Evolutionary conservation across 2,113 vertebrate species (phyloP).

Genomic region (Callorhinus ursinus): DNA sequence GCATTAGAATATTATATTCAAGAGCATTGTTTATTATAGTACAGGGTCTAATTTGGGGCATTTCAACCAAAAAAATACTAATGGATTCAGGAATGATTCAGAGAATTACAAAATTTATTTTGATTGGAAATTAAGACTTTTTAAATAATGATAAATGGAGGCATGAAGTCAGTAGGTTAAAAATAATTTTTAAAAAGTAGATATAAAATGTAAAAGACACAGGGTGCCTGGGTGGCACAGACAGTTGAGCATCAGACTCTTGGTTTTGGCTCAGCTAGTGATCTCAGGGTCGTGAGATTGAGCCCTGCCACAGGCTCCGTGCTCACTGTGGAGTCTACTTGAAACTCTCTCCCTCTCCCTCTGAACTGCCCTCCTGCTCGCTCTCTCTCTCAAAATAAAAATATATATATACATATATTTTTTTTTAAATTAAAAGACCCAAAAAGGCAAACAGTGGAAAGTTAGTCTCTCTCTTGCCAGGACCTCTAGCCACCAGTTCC

Average conservation of each 20-base stretch:
- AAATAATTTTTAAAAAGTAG: not conserved
- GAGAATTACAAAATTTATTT: not conserved
- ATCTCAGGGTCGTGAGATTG: not conserved
- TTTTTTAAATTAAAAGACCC: not conserved
- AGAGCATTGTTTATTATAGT: not conserved
- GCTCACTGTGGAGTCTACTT: not conserved
- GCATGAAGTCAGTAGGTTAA: not conserved
- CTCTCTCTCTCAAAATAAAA: not conserved
- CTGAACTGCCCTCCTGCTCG: not conserved
- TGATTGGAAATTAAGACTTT: not conserved
- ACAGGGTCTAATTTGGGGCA: not conserved
- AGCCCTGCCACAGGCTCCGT: not conserved
- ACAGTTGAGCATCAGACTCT: not conserved
- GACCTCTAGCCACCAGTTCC: not conserved
- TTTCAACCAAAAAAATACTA: not conserved
- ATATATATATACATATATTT: no score
- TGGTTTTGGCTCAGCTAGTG: not conserved
- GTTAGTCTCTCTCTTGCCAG: not conserved
- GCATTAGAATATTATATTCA: not conserved
- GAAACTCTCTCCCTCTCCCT: not conserved
- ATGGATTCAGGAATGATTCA: slow-evolving; percentile 2
- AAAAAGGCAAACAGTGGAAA: not conserved
- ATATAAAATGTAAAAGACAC: not conserved
- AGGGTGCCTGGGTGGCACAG: not conserved
- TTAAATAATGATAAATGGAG: not conserved